Evolutionary conservation across 2,797 vertebrate species (phyloP).

Genomic region (Furcifer pardalis): DNA sequence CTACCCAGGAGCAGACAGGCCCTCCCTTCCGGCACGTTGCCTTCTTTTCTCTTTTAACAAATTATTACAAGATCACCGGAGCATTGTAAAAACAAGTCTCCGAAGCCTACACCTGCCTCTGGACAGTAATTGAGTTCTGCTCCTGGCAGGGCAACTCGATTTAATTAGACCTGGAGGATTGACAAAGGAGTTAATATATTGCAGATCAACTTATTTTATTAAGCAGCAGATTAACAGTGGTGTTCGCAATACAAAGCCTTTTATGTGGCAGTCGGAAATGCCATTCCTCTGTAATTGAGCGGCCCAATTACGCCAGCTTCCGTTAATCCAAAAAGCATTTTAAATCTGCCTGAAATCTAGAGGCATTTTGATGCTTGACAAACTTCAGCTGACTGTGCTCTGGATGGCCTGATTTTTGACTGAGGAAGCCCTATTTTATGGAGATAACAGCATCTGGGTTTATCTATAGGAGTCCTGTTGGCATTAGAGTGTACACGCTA

Average conservation of each 20-base stretch:
- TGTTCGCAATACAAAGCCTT: neutral
- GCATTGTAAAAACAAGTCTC: neutral
- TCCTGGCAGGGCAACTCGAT: constrained; percentile 4
- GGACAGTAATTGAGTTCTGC: constrained; percentile 28
- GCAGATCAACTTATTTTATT: constrained; percentile 3
- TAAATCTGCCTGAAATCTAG: neutral
- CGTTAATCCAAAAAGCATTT: neutral
- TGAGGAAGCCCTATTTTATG: neutral
- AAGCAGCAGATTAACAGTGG: neutral
- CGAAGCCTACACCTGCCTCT: constrained; percentile 8
- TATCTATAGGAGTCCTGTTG: too few species aligned
- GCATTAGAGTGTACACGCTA: too few species aligned
- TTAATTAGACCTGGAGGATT: constrained; percentile 21
- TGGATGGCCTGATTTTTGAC: too few species aligned
- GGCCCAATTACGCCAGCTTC: neutral
- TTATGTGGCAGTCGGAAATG: neutral
- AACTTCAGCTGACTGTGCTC: too few species aligned
- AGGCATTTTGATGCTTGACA: neutral
- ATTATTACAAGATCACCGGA: neutral
- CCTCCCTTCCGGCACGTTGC: neutral
- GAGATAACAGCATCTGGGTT: neutral
- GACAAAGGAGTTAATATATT: constrained; percentile 5
- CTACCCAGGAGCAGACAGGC: too few species aligned
- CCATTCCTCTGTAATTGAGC: neutral
- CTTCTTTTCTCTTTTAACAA: constrained; percentile 12